Evolutionary conservation across 1,140 invertebrate genomes (phyloP).

Genomic region (Drosophila funebris): DNA sequence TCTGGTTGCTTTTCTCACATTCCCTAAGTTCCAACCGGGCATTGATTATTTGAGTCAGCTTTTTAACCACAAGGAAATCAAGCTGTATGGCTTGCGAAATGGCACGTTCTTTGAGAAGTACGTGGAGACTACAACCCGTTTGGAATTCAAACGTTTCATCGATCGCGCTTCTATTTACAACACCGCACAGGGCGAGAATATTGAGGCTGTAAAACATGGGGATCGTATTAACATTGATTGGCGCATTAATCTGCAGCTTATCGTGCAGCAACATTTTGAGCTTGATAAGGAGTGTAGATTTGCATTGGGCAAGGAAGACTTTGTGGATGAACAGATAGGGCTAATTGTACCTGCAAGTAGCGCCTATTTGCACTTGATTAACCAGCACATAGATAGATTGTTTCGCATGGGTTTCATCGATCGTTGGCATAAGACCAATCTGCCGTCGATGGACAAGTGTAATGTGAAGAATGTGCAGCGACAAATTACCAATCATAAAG

Average conservation of each 20-base stretch:
- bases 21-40: conserved; percentile 92
- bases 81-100: conserved; percentile 90
- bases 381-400: conserved; percentile 89
- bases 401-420: conserved; percentile 93
- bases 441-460: conserved; percentile 92
- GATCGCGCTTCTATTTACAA: conserved; percentile 84
- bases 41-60: conserved; percentile 91
- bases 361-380: conserved; percentile 89
- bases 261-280: conserved; percentile 78
- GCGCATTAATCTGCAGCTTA: conserved; percentile 88
- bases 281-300: conserved; percentile 76
- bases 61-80: conserved; percentile 85
- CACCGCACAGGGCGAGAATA: conserved; percentile 84
- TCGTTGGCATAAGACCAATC: conserved; percentile 91
- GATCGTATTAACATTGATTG: conserved; percentile 92
- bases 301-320: conserved; percentile 86
- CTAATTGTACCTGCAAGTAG: conserved; percentile 89
- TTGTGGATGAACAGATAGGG: conserved; percentile 91
- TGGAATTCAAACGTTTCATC: conserved; percentile 76
- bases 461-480: conserved; percentile 85
- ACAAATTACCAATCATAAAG: conserved; percentile 92
- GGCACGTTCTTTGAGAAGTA: conserved; percentile 90
- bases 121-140: conserved; percentile 81
- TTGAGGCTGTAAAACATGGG: conserved; percentile 86
- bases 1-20: conserved; percentile 96